A percentile compares a stretch with the other conserved stretches of the same genome.
phyloP scores from a whole-genome alignment of 2,113 vertebrate genomes.

The Acrocephalus arundinaceus region DNA sequence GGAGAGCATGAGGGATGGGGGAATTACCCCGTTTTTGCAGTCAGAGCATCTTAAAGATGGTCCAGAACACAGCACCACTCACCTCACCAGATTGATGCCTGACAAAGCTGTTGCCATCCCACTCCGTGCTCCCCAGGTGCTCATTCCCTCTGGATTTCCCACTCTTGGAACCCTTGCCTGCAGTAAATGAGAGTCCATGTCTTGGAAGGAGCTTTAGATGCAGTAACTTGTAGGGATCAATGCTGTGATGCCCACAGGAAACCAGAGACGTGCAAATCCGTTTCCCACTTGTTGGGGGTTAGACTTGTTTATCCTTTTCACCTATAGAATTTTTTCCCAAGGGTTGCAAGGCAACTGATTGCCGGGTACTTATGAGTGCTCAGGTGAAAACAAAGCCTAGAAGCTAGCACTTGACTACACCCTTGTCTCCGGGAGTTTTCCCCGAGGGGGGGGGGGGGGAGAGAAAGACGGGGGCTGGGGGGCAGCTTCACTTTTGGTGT shows the following conservation, averaged over 20 bases:
- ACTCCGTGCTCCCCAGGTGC: not conserved
- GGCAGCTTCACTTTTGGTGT: no score
- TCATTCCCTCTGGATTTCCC: not conserved
- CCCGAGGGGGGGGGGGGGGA: no score
- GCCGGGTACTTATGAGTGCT: no score
- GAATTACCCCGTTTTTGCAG: not conserved
- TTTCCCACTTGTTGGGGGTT: no score
- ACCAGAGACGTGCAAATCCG: not conserved
- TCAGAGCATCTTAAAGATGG: not conserved
- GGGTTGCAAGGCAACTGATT: no score
- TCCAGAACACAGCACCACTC: not conserved
- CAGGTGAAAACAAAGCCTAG: no score
- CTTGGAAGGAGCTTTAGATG: not conserved
- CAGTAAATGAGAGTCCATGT: not conserved
- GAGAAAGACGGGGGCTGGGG: no score
- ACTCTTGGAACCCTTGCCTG: not conserved
- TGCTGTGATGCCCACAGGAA: not conserved
- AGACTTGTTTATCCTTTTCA: no score
- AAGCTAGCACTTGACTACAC: no score
- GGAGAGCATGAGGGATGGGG: not conserved
- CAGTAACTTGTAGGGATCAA: not conserved
- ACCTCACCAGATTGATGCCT: not conserved
- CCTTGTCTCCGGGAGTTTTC: no score
- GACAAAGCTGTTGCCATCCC: not conserved
- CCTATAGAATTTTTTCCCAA: no score